phyloP scores from a whole-genome alignment of 1,140 invertebrate species.

The Aphelinus certus region DNA sequence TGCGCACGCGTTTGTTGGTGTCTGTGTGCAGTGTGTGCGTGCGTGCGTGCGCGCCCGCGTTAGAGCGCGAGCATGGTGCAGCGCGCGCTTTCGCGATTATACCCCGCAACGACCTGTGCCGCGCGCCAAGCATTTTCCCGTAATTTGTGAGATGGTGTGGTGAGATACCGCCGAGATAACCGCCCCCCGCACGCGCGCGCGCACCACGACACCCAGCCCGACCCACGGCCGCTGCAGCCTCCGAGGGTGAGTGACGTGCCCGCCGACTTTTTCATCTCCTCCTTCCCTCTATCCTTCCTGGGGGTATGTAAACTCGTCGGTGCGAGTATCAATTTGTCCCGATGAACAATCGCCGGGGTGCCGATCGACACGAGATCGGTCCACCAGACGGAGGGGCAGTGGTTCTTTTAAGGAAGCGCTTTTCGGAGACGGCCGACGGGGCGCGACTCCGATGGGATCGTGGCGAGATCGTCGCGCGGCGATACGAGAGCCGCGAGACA shows the following conservation, averaged over 20 bases:
- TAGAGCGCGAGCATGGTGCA: neutral
- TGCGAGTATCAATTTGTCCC: neutral
- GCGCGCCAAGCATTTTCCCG: too few relatives aligned
- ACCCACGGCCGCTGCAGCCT: neutral
- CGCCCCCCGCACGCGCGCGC: neutral
- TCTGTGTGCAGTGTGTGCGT: slow-evolving; percentile 25
- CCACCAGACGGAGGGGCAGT: neutral
- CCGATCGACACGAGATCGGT: neutral
- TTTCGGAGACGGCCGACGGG: neutral
- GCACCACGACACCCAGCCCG: neutral
- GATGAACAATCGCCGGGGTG: too few relatives aligned
- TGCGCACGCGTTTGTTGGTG: neutral
- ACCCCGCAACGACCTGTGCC: too few relatives aligned
- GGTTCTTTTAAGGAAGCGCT: neutral
- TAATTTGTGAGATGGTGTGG: slow-evolving; percentile 3
- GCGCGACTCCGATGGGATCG: neutral
- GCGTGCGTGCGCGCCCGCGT: slow-evolving; percentile 5
- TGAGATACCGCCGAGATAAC: neutral
- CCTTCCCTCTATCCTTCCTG: too few relatives aligned
- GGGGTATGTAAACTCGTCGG: neutral
- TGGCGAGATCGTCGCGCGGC: neutral
- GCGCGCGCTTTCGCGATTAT: too few relatives aligned
- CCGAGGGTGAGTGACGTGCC: slow-evolving; percentile 18
- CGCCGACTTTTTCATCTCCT: neutral
- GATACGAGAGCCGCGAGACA: neutral